Evolutionary conservation across 2,888 invertebrate genomes (phyloP).

Genomic region (Zaprionus lineosus): DNA sequence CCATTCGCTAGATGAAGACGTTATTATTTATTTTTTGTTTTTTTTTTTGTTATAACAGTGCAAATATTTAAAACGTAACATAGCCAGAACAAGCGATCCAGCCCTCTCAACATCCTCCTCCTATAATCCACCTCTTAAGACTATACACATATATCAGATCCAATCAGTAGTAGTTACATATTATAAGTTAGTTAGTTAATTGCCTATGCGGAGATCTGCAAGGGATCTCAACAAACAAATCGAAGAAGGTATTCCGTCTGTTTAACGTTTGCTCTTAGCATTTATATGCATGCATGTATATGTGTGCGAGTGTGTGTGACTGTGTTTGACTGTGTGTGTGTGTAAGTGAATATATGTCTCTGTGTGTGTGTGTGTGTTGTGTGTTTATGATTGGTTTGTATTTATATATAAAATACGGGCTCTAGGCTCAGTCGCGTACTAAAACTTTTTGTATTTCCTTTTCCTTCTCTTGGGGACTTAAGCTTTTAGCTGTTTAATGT

Average conservation of each 20-base stretch:
- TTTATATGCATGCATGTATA: slow-evolving; percentile 8
- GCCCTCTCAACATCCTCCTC: not conserved
- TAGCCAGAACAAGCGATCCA: slow-evolving; percentile 3
- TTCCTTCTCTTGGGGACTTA: slow-evolving; percentile 20
- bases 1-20: no score
- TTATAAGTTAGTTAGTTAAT: slow-evolving; percentile 24
- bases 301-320: slow-evolving; percentile 1
- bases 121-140: not conserved
- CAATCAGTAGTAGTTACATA: slow-evolving; percentile 4
- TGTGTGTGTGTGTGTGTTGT: slow-evolving; percentile 2
- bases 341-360: slow-evolving; percentile 1
- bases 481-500: slow-evolving; percentile 30
- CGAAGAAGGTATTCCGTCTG: slow-evolving; percentile 12
- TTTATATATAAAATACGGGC: slow-evolving; percentile 50
- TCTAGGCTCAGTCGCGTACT: slow-evolving; percentile 54
- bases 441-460: slow-evolving; percentile 27
- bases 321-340: slow-evolving; percentile 6
- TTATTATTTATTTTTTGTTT: not conserved
- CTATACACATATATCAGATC: slow-evolving; percentile 13
- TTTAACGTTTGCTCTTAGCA: slow-evolving; percentile 13
- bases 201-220: slow-evolving; percentile 45
- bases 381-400: slow-evolving; percentile 4
- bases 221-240: slow-evolving; percentile 49
- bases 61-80: slow-evolving; percentile 19
- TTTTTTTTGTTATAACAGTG: not conserved